Evolutionary conservation across 1,140 invertebrate genomes (phyloP).

Genomic region (Heliothis subflexa): DNA sequence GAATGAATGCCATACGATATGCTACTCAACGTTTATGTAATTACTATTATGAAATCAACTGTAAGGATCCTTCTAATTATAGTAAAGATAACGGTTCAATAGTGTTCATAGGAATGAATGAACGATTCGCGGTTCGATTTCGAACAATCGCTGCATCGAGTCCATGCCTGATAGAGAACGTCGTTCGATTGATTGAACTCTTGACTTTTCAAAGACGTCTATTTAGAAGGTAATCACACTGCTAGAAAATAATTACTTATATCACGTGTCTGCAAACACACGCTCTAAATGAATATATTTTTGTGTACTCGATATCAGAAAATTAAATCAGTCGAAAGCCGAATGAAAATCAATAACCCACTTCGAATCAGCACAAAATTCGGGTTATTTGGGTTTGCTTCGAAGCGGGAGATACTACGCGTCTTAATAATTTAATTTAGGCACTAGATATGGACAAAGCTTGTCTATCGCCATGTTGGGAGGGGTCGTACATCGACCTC

Average conservation of each 20-base stretch:
- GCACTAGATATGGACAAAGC: slow-evolving; percentile 38
- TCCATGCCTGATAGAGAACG: slow-evolving; percentile 23
- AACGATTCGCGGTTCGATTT: slow-evolving; percentile 29
- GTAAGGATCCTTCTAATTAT: slow-evolving; percentile 57
- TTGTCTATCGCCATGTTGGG: slow-evolving; percentile 37
- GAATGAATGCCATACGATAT: slow-evolving; percentile 7
- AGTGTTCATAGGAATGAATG: slow-evolving; percentile 46
- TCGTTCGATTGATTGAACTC: background rate
- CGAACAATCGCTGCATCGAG: slow-evolving; percentile 38
- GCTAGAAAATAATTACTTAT: slow-evolving; percentile 7
- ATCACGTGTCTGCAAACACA: slow-evolving; percentile 11
- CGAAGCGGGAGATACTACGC: slow-evolving; percentile 17
- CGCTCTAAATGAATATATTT: background rate
- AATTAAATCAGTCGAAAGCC: slow-evolving; percentile 19
- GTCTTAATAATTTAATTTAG: slow-evolving; percentile 34
- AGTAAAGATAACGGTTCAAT: slow-evolving; percentile 60
- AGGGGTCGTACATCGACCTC: slow-evolving; percentile 71
- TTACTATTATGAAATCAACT: slow-evolving; percentile 19
- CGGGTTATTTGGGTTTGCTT: slow-evolving; percentile 5
- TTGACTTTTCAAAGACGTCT: slow-evolving; percentile 29
- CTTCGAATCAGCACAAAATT: background rate
- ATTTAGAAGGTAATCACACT: background rate
- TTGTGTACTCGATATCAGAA: background rate
- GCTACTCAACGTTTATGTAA: slow-evolving; percentile 7
- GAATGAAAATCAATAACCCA: slow-evolving; percentile 13